phyloP scores from a whole-genome alignment of 2,797 vertebrate genomes.

The Malacoctenus gilli region DNA sequence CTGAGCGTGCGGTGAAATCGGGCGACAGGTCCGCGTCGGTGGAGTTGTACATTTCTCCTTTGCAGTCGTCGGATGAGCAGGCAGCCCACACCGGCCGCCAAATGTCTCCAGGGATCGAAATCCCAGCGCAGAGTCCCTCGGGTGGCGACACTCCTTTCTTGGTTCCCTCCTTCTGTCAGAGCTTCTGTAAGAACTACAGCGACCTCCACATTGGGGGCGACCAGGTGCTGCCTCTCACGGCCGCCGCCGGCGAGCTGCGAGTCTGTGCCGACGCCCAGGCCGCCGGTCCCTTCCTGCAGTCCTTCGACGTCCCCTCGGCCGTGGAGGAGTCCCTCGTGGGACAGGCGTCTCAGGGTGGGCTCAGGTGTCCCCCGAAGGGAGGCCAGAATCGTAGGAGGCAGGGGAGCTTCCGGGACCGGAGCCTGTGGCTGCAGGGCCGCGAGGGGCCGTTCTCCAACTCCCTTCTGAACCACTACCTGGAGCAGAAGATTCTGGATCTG shows the following conservation, averaged over 20 bases:
- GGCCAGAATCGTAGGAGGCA: slow-evolving; percentile 85
- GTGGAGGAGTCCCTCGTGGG: slow-evolving; percentile 80
- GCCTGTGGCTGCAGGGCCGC: slow-evolving; percentile 84
- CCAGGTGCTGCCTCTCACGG: slow-evolving; percentile 90
- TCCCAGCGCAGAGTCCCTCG: slow-evolving; percentile 66
- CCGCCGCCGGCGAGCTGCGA: slow-evolving; percentile 79
- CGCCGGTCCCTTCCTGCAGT: slow-evolving; percentile 88
- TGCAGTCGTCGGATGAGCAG: slow-evolving; percentile 35
- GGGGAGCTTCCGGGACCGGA: slow-evolving; percentile 83
- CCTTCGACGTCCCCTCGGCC: slow-evolving; percentile 87
- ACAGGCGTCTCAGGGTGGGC: slow-evolving; percentile 45
- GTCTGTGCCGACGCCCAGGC: slow-evolving; percentile 72
- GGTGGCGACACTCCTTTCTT: slow-evolving; percentile 85
- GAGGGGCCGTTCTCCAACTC: slow-evolving; percentile 93
- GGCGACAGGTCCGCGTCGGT: slow-evolving; percentile 13
- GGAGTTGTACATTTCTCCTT: slow-evolving; percentile 42
- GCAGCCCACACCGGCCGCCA: slow-evolving; percentile 33
- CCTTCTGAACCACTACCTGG: slow-evolving; percentile 90
- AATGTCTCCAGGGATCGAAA: slow-evolving; percentile 69
- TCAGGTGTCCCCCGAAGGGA: slow-evolving; percentile 65
- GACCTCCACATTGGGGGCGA: slow-evolving; percentile 94
- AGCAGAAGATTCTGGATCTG: slow-evolving; percentile 92
- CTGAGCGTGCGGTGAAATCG: slow-evolving; percentile 7
- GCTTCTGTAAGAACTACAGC: slow-evolving; percentile 95
- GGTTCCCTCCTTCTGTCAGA: slow-evolving; percentile 93